Conservation (phyloP, 2,888 invertebrate species). For the Trachelus tabidus region DNA sequence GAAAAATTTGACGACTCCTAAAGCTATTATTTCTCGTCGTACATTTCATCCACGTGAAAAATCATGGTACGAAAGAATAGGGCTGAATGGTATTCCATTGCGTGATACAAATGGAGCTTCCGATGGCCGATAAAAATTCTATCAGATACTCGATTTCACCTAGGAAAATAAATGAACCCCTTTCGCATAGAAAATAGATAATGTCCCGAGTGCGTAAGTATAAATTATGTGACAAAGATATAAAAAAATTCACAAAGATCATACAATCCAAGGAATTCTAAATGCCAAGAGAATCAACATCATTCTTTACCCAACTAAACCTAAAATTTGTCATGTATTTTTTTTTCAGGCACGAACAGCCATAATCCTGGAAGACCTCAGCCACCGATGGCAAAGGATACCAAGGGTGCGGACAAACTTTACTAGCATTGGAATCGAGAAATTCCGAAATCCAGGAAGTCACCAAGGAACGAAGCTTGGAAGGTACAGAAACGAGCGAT, state of each 20-base stretch:
- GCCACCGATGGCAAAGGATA: constrained; percentile 6
- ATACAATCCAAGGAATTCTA: not conserved
- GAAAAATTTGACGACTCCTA: not conserved
- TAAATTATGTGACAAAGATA: not conserved
- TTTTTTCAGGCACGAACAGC: constrained; percentile 31
- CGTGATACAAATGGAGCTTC: not conserved
- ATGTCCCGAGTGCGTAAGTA: not conserved
- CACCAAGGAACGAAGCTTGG: constrained; percentile 17
- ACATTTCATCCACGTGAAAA: not conserved
- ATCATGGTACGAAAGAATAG: not conserved
- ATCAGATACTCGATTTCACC: not conserved
- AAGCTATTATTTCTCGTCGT: not conserved
- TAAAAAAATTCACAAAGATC: not conserved
- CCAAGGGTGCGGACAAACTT: constrained; percentile 4
- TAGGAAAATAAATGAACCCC: not conserved
- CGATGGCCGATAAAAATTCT: not conserved
- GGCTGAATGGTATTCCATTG: not conserved
- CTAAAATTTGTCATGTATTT: constrained; percentile 19
- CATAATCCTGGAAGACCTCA: constrained; percentile 32
- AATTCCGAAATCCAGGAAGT: constrained; percentile 29
- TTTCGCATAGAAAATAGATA: not conserved
- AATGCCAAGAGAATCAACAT: not conserved
- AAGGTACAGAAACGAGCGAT: constrained; percentile 16
- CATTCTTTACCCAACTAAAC: constrained; percentile 29
- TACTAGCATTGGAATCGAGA: constrained; percentile 5